Base-by-base conservation (phyloP, 1,140 invertebrate genomes). In the Ylistrum balloti region DNA sequence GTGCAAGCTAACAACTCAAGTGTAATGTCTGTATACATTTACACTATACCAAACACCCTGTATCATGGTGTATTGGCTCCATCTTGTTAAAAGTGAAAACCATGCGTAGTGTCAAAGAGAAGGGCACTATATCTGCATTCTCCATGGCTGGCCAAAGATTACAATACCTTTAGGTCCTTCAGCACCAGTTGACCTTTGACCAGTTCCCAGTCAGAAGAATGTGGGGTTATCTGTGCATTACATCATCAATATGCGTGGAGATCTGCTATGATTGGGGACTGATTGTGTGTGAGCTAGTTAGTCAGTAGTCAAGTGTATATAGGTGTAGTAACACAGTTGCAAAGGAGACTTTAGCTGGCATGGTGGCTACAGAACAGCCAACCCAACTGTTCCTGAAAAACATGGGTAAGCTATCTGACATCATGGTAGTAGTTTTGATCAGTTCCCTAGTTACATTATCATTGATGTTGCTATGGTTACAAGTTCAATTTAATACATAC, bases 221-320 rank as follows among this genome's bases (percentile, higher is more conserved):
- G 56, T 74, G 56, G 56, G 56, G 56, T 74, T 74, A 74, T 74
- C 56, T 74, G 56, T 28, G 56, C 56, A 74, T 74, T 74, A 74
- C 56, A 74, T 74, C 56, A 74, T 74, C 56, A 28, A 74, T 74
- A 74, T 74, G 56, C 11, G 56, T 74, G 56, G n/a, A 74, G 56
- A 28, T 74, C 56, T 74, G 56, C 56, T 74, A n/a, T 74, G 56
- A 74, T 74, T 74, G 56, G n/a, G 56, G 56, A 74, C 5, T 74
- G 56, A 74, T 48, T 48, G 45, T 48, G 22, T 48, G 22, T 20
- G n/a, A 38, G 35, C 13, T 5, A 74, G n/a, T 7, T n/a, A 28
- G 56, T 28, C 56, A 74, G 56, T 74, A 17, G 56, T 17, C 9
- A 17, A 45, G 41, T 45, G 41, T 45, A 17, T 74, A 56, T 15